A percentile compares a stretch with the other conserved stretches of the same genome.
These are phyloP conservation scores for Bimastos eiseni DNA, from an alignment of 2,888 invertebrate species.

Conservation along the genomic window DNA sequence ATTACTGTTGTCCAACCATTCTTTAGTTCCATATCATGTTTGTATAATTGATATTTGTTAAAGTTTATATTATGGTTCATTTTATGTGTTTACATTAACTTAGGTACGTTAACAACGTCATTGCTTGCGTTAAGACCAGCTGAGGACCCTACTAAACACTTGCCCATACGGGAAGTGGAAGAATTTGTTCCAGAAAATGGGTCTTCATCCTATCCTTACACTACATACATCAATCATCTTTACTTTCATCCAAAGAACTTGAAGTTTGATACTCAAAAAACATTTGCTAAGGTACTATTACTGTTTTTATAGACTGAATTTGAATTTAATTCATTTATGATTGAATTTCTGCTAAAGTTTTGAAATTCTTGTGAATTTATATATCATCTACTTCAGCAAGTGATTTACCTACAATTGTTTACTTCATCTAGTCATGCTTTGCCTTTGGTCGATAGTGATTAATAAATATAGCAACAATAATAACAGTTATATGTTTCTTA, in stretches of 20 bases:
- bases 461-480: background rate
- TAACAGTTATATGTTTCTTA: background rate
- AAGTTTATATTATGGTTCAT: constrained; percentile 15
- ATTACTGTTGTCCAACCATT: no score
- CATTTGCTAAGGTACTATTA: constrained; percentile 72
- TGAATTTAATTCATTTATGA: no score
- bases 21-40: no score
- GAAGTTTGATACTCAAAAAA: constrained; percentile 87
- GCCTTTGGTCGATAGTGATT: background rate
- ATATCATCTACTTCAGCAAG: background rate
- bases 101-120: constrained; percentile 83
- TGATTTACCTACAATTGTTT: background rate
- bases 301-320: background rate
- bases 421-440: background rate
- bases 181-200: constrained; percentile 69
- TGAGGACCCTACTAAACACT: constrained; percentile 75
- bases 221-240: constrained; percentile 83
- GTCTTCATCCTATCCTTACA: constrained; percentile 69
- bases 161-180: constrained; percentile 81
- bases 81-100: constrained; percentile 14
- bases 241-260: constrained; percentile 86
- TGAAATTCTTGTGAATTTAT: background rate
- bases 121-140: constrained; percentile 83
- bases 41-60: background rate
- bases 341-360: no score